Conservation (phyloP, 2,113 vertebrate genomes). For the Notarius quadriscutis region DNA sequence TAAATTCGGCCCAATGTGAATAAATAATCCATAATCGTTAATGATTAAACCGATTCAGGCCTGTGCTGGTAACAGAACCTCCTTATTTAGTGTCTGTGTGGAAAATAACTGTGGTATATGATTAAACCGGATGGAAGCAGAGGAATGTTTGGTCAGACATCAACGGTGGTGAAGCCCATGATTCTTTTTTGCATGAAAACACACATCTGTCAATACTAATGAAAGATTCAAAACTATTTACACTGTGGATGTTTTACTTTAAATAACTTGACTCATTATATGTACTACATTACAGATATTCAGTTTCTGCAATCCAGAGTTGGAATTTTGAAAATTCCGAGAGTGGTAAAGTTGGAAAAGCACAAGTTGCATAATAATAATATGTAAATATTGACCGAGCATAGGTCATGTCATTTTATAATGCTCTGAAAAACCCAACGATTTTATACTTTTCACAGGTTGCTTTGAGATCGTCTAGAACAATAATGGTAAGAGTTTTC, state of each 20-base stretch:
- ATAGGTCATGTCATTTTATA: neutral
- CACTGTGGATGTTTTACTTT: neutral
- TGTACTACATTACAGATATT: neutral
- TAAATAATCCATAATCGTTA: neutral
- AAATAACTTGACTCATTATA: too few species aligned
- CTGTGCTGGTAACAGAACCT: neutral
- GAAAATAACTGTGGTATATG: neutral
- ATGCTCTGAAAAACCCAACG: neutral
- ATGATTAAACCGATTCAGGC: neutral
- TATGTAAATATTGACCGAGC: neutral
- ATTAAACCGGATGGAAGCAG: neutral
- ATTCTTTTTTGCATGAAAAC: neutral
- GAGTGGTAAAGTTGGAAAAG: neutral
- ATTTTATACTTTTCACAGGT: neutral
- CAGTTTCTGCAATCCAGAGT: neutral
- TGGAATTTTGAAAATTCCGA: neutral
- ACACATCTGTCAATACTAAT: neutral
- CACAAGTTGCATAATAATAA: constrained; percentile 18
- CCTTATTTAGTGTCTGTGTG: neutral
- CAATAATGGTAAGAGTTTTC: constrained; percentile 12
- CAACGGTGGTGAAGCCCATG: too few species aligned
- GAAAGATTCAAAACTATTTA: neutral
- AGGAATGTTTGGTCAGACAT: neutral
- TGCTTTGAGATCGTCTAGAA: neutral
- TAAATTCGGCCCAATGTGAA: neutral